Evolutionary conservation across 2,113 vertebrate species (phyloP).

Genomic region (Menura novaehollandiae): DNA sequence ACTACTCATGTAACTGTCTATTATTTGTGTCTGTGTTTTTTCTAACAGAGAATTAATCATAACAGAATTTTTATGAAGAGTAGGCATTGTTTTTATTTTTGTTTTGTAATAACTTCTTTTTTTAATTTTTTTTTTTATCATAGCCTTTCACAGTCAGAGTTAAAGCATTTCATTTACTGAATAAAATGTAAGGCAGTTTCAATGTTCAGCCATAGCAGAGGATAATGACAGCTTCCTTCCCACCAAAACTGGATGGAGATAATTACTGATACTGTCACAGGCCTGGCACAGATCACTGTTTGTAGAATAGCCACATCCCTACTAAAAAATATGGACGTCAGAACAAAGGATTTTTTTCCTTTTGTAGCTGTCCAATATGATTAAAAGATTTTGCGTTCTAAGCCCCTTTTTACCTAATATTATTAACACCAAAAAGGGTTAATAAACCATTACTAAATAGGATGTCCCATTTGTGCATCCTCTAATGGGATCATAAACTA

Average conservation of each 20-base stretch:
- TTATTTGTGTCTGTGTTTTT: neutral
- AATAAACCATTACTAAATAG: constrained; percentile 11
- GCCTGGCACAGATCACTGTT: constrained; percentile 61
- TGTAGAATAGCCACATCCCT: constrained; percentile 22
- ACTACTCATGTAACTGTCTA: neutral
- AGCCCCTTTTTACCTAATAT: neutral
- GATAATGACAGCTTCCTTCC: constrained; percentile 70
- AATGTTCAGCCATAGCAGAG: constrained; percentile 71
- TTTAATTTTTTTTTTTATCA: neutral
- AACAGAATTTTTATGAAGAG: neutral
- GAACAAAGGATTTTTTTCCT: neutral
- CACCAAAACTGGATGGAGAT: constrained; percentile 66
- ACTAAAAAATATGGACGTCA: neutral
- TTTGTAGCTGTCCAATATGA: neutral
- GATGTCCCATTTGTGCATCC: neutral
- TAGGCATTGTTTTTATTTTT: neutral
- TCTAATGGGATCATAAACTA: neutral
- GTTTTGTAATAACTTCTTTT: neutral
- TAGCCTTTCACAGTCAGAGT: constrained; percentile 37
- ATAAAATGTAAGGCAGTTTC: constrained; percentile 73
- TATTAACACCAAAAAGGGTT: constrained; percentile 8
- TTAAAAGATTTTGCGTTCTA: constrained; percentile 19
- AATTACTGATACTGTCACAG: constrained; percentile 74
- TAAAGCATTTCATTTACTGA: constrained; percentile 77
- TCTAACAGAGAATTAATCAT: neutral